Evolutionary conservation across 2,113 vertebrate genomes (phyloP).

Genomic region (Charadrius vociferus): DNA sequence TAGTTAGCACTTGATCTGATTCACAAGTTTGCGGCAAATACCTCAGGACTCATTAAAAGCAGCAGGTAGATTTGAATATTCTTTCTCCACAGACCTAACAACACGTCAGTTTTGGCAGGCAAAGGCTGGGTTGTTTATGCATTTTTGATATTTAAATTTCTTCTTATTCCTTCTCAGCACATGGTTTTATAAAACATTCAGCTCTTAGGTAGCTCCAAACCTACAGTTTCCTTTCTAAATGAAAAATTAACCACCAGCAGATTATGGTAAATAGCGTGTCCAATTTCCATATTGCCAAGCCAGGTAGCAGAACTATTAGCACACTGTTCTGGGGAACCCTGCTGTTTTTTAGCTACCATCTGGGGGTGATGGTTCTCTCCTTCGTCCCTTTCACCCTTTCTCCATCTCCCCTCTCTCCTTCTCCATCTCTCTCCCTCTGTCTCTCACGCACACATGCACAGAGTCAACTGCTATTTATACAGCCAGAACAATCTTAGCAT

Average conservation of each 20-base stretch:
- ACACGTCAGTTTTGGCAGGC: not conserved
- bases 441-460: not conserved
- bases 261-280: not conserved
- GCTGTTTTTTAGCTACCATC: not conserved
- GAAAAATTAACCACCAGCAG: not conserved
- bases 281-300: not conserved
- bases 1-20: not conserved
- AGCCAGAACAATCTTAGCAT: not conserved
- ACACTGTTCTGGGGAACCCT: not conserved
- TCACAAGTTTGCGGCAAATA: not conserved
- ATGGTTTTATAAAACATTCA: not conserved
- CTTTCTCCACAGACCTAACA: not conserved
- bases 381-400: not conserved
- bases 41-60: not conserved
- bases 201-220: not conserved
- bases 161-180: not conserved
- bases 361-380: rapidly evolving
- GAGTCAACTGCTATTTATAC: not conserved
- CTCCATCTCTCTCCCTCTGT: not conserved
- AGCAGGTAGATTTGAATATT: not conserved
- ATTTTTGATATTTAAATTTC: not conserved
- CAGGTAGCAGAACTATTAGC: not conserved
- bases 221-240: not conserved
- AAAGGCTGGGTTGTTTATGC: not conserved
- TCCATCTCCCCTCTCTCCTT: not conserved